Evolutionary conservation across 2,113 vertebrate genomes (phyloP), one percentile per base, ranked within the genome.

Genomic region (Oophaga pumilio): DNA sequence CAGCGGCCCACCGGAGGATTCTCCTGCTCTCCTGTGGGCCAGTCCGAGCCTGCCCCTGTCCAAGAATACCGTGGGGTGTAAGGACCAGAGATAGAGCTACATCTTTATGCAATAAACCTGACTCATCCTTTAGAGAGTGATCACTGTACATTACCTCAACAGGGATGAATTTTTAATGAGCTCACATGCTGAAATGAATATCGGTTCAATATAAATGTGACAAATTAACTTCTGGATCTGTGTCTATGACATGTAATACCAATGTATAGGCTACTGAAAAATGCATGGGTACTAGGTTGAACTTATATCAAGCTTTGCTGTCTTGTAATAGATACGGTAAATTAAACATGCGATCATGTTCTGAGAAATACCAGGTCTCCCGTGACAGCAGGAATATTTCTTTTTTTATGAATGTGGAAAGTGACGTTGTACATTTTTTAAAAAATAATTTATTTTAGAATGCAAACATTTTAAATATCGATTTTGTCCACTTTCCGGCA

Each of bases 341-440:
- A 82, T 66, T 52, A 82, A 64, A 82, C 79, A 82, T 64, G 33
- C 18, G 4, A 66, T 82, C 60, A 5, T 52, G 22, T 82, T 82
- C 28, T 50, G 22, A 24, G 6, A 64, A 82, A 50, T 82, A 52
- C 80, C 60, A 52, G 52, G 49, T 52, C 22, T 22, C 33, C 10
- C 2, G 6, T 82, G 33, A 50, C 18, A 24, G 60, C 57, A 18
- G 60, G 80, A n/a, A 79, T 28, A 28, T 26, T 79, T 59, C 22
- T 59, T 57, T 22, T 50, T 43, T 62, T 62, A 15, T 33, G 8
- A n/a, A 52, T 43, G 26, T 4, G 14, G 20, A 64, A 49, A 68
- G 1, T 26, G 0, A 33, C 28, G 66, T 81, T n/a, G 28, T n/a
- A 15, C 3, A 49, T n/a, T 82, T 64, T 43, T 77, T 24, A 24